Percentiles rank a stretch among this genome's conserved stretches.
Conservation (phyloP, 1,140 invertebrate species). For the Chironomus striatipennis region DNA sequence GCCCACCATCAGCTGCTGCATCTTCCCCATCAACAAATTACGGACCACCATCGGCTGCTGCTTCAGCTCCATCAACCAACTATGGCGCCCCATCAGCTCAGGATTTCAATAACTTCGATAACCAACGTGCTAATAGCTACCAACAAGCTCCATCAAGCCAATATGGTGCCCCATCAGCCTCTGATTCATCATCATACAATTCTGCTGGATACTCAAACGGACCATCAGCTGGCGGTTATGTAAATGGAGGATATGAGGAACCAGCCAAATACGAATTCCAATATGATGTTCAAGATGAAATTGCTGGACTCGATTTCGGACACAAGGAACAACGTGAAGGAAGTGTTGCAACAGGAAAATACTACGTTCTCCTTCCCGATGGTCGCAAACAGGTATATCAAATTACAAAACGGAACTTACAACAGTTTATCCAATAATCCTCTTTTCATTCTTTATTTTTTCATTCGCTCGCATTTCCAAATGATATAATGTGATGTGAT, state of each 20-base stretch:
- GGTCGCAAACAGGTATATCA: conserved; percentile 57
- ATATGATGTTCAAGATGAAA: conserved; percentile 60
- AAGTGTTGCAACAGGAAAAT: conserved; percentile 55
- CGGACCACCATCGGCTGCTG: conserved; percentile 37
- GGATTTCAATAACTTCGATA: conserved; percentile 24
- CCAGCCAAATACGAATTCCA: conserved; percentile 66
- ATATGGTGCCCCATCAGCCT: conserved; percentile 30
- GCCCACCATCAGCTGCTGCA: conserved; percentile 36
- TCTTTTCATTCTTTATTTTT: background rate
- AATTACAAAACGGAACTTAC: conserved; percentile 18
- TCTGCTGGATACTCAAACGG: background rate
- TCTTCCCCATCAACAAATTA: conserved; percentile 34
- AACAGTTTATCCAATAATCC: too few relatives aligned
- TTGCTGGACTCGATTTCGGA: conserved; percentile 59
- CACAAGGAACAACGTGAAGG: conserved; percentile 61
- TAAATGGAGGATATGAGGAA: conserved; percentile 36
- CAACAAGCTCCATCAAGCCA: conserved; percentile 38
- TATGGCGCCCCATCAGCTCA: conserved; percentile 36
- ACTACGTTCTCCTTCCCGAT: conserved; percentile 65
- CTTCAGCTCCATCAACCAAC: conserved; percentile 37
- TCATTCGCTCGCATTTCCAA: background rate
- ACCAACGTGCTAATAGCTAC: background rate
- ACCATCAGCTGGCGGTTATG: background rate
- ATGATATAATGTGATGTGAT: background rate
- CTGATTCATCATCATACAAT: conserved; percentile 25